phyloP scores from a whole-genome alignment of 2,888 invertebrate genomes.

The Patella depressa region DNA sequence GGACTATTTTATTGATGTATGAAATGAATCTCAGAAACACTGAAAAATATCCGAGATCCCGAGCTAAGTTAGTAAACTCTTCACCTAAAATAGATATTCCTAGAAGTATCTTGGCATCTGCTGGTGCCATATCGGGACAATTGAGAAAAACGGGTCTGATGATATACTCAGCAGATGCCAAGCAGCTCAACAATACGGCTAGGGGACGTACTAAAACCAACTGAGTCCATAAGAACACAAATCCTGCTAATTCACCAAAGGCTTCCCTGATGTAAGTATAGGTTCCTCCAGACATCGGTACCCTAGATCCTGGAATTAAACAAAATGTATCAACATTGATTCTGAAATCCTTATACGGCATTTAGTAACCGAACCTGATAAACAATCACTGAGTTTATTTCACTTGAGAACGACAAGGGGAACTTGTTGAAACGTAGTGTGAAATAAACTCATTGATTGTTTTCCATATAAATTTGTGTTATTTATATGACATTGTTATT shows the following conservation, averaged over 20 bases:
- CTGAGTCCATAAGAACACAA: conserved; percentile 34
- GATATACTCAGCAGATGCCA: conserved; percentile 33
- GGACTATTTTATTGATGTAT: too few relatives aligned
- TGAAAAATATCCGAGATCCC: too few relatives aligned
- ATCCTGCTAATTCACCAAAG: conserved; percentile 31
- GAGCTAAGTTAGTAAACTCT: not conserved
- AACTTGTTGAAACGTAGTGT: too few relatives aligned
- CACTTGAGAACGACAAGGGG: too few relatives aligned
- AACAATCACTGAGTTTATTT: too few relatives aligned
- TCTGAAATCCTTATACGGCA: too few relatives aligned
- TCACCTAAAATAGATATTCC: conserved; percentile 23
- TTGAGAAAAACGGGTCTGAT: conserved; percentile 29
- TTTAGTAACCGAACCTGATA: too few relatives aligned
- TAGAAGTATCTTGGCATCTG: conserved; percentile 21
- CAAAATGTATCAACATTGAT: too few relatives aligned
- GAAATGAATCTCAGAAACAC: not conserved
- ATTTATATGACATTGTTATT: too few relatives aligned
- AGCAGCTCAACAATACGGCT: conserved; percentile 22
- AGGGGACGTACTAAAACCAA: conserved; percentile 31
- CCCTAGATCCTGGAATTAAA: conserved; percentile 27
- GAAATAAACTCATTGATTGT: too few relatives aligned
- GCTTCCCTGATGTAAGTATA: conserved; percentile 34
- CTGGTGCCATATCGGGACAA: conserved; percentile 24
- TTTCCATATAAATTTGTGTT: too few relatives aligned
- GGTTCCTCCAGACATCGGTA: conserved; percentile 33